Conservation (phyloP, 92 coral and sea anemone species). For the Porites divaricata region DNA sequence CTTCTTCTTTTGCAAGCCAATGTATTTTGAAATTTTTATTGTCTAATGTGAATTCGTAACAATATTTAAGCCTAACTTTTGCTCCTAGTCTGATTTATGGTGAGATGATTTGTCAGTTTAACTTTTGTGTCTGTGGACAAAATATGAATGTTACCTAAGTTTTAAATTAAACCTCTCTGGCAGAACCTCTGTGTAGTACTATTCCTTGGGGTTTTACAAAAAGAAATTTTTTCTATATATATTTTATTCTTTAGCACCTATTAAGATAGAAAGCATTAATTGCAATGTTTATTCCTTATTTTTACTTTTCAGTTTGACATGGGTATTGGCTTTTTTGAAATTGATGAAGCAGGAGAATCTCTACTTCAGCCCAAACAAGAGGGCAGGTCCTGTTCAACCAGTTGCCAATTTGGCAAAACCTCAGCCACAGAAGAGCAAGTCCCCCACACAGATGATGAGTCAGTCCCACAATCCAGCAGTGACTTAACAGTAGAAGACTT, state of each 20-base stretch:
- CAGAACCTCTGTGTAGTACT: too few relatives aligned
- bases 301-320: constrained; percentile 78
- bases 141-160: too few relatives aligned
- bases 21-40: not conserved
- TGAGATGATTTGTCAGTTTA: too few relatives aligned
- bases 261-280: not conserved
- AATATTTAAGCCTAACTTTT: too few relatives aligned
- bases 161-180: too few relatives aligned
- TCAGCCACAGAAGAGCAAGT: constrained; percentile 45
- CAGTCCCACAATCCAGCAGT: constrained; percentile 51
- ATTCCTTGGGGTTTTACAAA: too few relatives aligned
- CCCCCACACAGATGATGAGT: constrained; percentile 18
- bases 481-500: constrained; percentile 71
- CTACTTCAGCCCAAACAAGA: constrained; percentile 84
- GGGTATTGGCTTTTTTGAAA: constrained; percentile 85
- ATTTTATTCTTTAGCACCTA: not conserved
- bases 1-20: not conserved
- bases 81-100: too few relatives aligned
- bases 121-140: too few relatives aligned
- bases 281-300: not conserved
- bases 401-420: constrained; percentile 62
- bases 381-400: constrained; percentile 63
- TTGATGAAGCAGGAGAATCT: constrained; percentile 77
- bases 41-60: too few relatives aligned
- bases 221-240: too few relatives aligned